Base-by-base conservation (phyloP, 2,797 vertebrate species). In the Sciurus vulgaris region DNA sequence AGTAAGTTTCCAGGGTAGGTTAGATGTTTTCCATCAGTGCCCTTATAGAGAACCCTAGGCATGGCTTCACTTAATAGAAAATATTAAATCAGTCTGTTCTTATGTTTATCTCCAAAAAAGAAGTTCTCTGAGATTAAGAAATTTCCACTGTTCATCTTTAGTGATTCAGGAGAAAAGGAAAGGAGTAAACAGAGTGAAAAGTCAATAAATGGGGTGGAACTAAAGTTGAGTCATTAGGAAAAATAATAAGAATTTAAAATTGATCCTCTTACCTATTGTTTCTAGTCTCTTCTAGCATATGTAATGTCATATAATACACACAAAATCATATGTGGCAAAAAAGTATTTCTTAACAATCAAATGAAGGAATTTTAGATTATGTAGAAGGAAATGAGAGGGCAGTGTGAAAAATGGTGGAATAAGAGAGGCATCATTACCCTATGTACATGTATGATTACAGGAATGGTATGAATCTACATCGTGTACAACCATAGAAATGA, bases 141-240 rank as follows among this genome's bases (percentile, higher is more conserved):
- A 38, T 59, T 47, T 41, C 4, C 13, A 1, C 38, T n/a, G 22
- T 22, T 89, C 20, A 61, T 92, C 30, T 93, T 76, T 17, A 56
- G 67, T 70, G 59, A 95, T n/a, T 63, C 44, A 11, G 20, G 5
- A 69, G 8, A 35, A 63, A 33, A 61, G 8, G 28, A 33, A 35
- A 83, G 44, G 67, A 12, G 7, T 7, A 10, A 28, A 86, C 33
- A 41, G 35, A 73, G 59, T 2, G 76, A 7, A 11, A 47, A 69
- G 56, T 56, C 24, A 77, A 56, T 83, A 72, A 72, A 83, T 49
- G 8, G 44, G 7, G 5, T 44, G 72, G 67, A 85, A 82, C 38
- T 81, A 24, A 89, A 86, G 35, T 86, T 89, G 41, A 88, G 35
- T 82, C 67, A 89, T 81, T 74, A 91, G 49, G 10, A 79, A 93